A percentile compares a stretch with the other conserved stretches of the same genome.
phyloP scores from a whole-genome alignment of 2,113 vertebrate genomes.

The Onychorhynchus coronatus region DNA sequence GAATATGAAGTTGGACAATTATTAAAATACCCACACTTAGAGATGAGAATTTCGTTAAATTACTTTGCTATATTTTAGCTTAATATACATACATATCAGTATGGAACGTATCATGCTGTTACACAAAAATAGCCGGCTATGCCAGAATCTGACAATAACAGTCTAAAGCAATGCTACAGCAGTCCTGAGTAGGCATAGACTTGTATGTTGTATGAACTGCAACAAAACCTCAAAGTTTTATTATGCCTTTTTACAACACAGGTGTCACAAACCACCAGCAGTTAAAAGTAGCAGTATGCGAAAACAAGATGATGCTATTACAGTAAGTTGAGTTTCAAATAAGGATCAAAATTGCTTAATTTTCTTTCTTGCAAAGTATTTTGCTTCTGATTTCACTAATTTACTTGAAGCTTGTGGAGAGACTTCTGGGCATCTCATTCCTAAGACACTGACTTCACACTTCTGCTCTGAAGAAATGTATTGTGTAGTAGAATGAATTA shows the following conservation, averaged over 20 bases:
- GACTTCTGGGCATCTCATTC: not conserved
- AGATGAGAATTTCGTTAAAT: not conserved
- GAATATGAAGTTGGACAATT: not conserved
- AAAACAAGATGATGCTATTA: not conserved
- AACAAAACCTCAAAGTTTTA: not conserved
- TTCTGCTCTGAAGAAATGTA: not conserved
- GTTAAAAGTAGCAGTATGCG: not conserved
- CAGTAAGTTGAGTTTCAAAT: not conserved
- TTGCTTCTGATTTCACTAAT: not conserved
- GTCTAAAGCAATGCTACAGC: not conserved
- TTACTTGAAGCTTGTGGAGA: not conserved
- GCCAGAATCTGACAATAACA: not conserved
- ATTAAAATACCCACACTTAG: not conserved
- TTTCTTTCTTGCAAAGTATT: not conserved
- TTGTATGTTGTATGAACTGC: not conserved
- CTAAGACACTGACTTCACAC: not conserved
- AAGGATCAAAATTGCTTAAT: not conserved
- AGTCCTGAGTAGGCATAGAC: not conserved
- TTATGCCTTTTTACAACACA: not conserved
- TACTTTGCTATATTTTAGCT: not conserved
- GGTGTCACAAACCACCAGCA: not conserved
- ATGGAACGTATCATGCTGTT: not conserved
- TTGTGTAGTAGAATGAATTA: not conserved
- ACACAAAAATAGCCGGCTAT: not conserved
- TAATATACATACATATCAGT: not conserved